Evolutionary conservation across 2,797 vertebrate genomes (phyloP).

Genomic region (Propithecus deckenii): DNA sequence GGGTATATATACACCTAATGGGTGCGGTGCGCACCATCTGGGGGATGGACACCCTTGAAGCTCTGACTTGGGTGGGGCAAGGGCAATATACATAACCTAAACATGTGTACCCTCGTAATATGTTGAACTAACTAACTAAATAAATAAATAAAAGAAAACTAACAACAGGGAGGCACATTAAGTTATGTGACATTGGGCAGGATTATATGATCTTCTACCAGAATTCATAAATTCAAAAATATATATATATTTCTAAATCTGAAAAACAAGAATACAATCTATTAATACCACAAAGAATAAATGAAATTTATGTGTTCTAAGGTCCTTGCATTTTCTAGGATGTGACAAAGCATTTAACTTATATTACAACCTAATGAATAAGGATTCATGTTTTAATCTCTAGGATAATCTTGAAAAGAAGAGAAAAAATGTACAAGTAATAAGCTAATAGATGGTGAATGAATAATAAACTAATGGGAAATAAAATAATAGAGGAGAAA

Average conservation of each 20-base stretch:
- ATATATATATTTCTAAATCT: not conserved
- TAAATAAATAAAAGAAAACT: not conserved
- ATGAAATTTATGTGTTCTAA: not conserved
- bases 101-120: too few species aligned
- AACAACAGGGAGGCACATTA: not conserved
- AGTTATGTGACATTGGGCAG: not conserved
- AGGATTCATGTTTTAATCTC: not conserved
- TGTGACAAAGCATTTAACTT: not conserved
- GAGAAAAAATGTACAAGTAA: not conserved
- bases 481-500: not conserved
- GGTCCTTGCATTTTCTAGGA: not conserved
- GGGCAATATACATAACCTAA: too few species aligned
- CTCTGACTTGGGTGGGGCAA: too few species aligned
- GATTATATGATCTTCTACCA: not conserved
- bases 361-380: not conserved
- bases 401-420: not conserved
- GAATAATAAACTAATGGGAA: not conserved
- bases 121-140: too few species aligned
- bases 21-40: too few species aligned
- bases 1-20: too few species aligned
- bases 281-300: not conserved
- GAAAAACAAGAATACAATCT: not conserved
- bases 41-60: too few species aligned
- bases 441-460: not conserved
- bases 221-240: not conserved